Conservation (phyloP, 2,888 invertebrate genomes). For the Penaeus monodon region DNA sequence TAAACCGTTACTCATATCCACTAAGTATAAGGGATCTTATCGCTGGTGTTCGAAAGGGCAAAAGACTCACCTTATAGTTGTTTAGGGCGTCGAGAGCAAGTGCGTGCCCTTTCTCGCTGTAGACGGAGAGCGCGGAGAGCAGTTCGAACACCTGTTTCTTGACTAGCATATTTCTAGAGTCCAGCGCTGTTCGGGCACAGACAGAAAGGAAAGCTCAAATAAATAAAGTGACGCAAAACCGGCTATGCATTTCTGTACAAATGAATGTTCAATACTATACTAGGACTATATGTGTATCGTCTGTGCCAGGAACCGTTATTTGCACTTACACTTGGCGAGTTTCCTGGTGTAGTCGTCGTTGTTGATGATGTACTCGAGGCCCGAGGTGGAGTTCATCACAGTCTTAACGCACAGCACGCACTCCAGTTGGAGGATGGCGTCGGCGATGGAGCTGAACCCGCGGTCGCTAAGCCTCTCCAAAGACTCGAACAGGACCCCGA, state of each 20-base stretch:
- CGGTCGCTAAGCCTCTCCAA: slow-evolving; percentile 68
- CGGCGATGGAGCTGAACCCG: slow-evolving; percentile 68
- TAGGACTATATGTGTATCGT: no score
- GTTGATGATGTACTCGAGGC: slow-evolving; percentile 70
- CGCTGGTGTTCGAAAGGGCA: no score
- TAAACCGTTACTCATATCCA: no score
- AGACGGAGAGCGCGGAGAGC: slow-evolving; percentile 71
- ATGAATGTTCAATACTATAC: neutral
- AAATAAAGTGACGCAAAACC: neutral
- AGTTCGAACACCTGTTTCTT: slow-evolving; percentile 72
- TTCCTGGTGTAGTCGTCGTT: slow-evolving; percentile 69
- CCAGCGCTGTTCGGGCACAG: slow-evolving; percentile 68
- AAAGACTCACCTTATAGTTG: slow-evolving; percentile 69
- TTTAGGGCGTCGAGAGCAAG: slow-evolving; percentile 70
- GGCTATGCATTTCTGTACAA: neutral
- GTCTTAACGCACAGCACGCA: slow-evolving; percentile 71
- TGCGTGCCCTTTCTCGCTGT: slow-evolving; percentile 69
- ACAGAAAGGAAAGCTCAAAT: neutral
- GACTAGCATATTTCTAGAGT: slow-evolving; percentile 70
- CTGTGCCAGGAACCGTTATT: neutral
- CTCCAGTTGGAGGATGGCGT: slow-evolving; percentile 71
- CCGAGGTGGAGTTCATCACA: slow-evolving; percentile 71
- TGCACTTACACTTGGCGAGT: slow-evolving; percentile 70
- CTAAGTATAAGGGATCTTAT: no score
- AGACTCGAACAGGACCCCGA: slow-evolving; percentile 70